Conservation (phyloP, 2,113 vertebrate genomes). For the Cyprinodon brontotheroides region DNA sequence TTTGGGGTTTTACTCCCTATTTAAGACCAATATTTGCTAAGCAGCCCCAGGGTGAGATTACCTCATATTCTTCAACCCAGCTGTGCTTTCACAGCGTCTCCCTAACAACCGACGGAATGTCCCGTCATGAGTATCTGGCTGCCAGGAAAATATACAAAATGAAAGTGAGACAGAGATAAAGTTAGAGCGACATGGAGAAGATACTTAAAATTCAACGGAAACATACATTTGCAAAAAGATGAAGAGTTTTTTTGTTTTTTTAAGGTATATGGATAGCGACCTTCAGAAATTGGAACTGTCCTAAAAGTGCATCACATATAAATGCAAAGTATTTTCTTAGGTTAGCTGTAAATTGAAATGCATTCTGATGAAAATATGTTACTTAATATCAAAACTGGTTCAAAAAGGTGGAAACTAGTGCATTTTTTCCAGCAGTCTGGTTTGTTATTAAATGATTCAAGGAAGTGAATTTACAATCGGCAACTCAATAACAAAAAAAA, state of each 20-base stretch:
- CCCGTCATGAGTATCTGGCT: conserved; percentile 89
- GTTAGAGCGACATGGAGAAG: conserved; percentile 48
- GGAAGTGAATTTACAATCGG: not conserved
- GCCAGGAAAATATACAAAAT: conserved; percentile 82
- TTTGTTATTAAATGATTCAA: not conserved
- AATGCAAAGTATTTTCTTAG: not conserved
- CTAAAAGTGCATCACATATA: not conserved
- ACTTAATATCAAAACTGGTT: too few relatives aligned
- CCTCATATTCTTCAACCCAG: conserved; percentile 92
- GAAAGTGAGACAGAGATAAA: conserved; percentile 73
- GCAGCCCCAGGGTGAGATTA: conserved; percentile 93
- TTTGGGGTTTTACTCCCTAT: conserved; percentile 87
- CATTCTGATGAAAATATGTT: not conserved
- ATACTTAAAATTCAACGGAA: conserved; percentile 26
- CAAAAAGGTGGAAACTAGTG: not conserved
- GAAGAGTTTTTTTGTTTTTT: not conserved
- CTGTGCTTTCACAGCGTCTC: conserved; percentile 93
- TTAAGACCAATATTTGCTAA: conserved; percentile 96
- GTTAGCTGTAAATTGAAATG: not conserved
- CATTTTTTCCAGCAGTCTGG: not conserved
- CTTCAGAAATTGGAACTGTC: not conserved
- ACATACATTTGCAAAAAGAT: not conserved
- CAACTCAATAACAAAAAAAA: not conserved
- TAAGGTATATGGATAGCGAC: too few relatives aligned
- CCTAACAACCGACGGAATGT: conserved; percentile 91